phyloP scores from a whole-genome alignment of 1,140 invertebrate genomes.

The Penaeus indicus region DNA sequence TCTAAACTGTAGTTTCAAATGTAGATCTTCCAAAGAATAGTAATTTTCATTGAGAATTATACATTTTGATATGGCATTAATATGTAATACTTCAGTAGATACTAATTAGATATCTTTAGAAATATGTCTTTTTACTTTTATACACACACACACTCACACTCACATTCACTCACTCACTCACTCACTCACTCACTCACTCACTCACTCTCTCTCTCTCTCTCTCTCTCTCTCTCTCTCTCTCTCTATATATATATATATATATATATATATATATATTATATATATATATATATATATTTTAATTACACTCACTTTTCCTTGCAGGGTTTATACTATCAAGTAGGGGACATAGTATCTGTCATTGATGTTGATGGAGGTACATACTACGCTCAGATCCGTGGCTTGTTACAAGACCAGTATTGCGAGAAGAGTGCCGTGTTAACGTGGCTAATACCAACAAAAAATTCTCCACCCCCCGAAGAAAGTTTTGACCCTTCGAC shows the following conservation, averaged over 20 bases:
- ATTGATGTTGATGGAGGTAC: constrained; percentile 82
- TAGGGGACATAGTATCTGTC: constrained; percentile 92
- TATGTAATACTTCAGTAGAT: too few relatives aligned
- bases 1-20: neutral
- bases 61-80: too few relatives aligned
- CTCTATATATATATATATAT: too few relatives aligned
- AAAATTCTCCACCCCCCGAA: constrained; percentile 81
- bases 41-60: constrained; percentile 39
- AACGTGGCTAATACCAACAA: constrained; percentile 92
- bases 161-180: neutral
- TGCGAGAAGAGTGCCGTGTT: constrained; percentile 93
- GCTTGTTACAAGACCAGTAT: constrained; percentile 91
- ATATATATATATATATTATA: too few relatives aligned
- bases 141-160: neutral
- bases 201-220: too few relatives aligned
- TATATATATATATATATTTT: constrained; percentile 11
- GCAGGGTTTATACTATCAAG: constrained; percentile 86
- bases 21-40: neutral
- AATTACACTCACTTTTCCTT: constrained; percentile 62
- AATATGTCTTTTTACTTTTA: too few relatives aligned
- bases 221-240: too few relatives aligned
- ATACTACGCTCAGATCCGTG: constrained; percentile 91
- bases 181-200: too few relatives aligned
- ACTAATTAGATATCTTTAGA: too few relatives aligned
- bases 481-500: constrained; percentile 90